Conservation (phyloP, 2,888 invertebrate species). For the Drosophila paranaensis region DNA sequence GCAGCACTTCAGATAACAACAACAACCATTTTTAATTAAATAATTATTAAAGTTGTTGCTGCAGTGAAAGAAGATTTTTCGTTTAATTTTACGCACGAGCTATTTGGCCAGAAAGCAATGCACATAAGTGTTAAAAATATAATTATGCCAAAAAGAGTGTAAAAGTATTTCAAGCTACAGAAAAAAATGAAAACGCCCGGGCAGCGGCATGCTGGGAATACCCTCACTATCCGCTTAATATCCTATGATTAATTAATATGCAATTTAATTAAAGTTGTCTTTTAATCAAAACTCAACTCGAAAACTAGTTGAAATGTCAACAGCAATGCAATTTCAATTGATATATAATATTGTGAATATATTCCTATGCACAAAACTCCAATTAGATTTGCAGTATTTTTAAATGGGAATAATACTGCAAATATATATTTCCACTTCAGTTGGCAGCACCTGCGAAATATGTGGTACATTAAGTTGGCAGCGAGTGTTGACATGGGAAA, state of each 20-base stretch:
- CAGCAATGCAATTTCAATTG: background rate
- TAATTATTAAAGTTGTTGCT: constrained; percentile 72
- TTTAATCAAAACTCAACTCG: background rate
- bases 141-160: constrained; percentile 59
- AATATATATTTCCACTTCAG: background rate
- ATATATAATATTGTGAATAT: background rate
- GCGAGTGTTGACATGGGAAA: background rate
- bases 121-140: constrained; percentile 50
- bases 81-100: constrained; percentile 45
- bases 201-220: background rate
- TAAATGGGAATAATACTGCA: background rate
- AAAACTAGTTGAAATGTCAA: background rate
- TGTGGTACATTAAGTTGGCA: background rate
- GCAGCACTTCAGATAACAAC: constrained; percentile 22
- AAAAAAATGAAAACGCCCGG: background rate
- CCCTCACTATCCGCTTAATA: constrained; percentile 1
- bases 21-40: constrained; percentile 65
- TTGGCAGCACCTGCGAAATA: background rate
- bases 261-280: background rate
- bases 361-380: background rate
- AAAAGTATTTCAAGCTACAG: constrained; percentile 4
- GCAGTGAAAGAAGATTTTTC: constrained; percentile 65
- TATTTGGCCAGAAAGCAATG: constrained; percentile 32
- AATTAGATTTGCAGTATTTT: background rate
- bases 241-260: background rate